Base-by-base conservation (phyloP, 2,888 invertebrate species). In the Podotricha telesiphe region DNA sequence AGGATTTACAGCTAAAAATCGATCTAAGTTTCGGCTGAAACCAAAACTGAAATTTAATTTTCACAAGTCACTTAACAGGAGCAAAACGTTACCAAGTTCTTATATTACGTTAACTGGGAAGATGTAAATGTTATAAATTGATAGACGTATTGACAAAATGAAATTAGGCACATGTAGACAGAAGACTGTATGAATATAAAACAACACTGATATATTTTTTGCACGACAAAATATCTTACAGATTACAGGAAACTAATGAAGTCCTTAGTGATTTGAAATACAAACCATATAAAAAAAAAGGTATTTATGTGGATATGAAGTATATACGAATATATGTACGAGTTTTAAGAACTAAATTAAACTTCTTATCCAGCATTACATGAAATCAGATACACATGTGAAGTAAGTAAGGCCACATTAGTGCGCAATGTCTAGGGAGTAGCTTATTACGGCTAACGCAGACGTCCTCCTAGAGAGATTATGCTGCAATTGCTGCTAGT, bases 381-480 rank as follows among this genome's bases (percentile, higher is more conserved):
- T 47, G 8, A 8, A 17, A 47, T 17, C 6, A 47, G 47, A 47
- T 8, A 47, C 19, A 11, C 13, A 42, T 20, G 19, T 37, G 48
- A 11, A 42, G 48, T 17, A 6, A 17, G 48, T 48, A 47, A 17
- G 47, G 48, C 45, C 51, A 20, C 59, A 67, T 51, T 40, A 50
- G 50, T 28, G 42, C 15, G 42, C 4, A 40, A 28, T 28, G 28
- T 42, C 59, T 42, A 19, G 67, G 40, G 58, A 65, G 11, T 37
- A 20, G 56, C 48, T 58, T 53, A 50, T 67, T 67, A 67, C 11
- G 51, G 34, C 37, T 19, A 61, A 51, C 50, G 15, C 42, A 67
- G 48, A 56, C 47, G 65, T 61, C 42, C 51, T 51, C n/a, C 59
- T 67, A 61, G 61, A 40, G 28, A 45, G 51, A 67, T 67, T 67